Evolutionary conservation across 2,888 invertebrate species (phyloP).

Genomic region (Platycnemis pennipes): DNA sequence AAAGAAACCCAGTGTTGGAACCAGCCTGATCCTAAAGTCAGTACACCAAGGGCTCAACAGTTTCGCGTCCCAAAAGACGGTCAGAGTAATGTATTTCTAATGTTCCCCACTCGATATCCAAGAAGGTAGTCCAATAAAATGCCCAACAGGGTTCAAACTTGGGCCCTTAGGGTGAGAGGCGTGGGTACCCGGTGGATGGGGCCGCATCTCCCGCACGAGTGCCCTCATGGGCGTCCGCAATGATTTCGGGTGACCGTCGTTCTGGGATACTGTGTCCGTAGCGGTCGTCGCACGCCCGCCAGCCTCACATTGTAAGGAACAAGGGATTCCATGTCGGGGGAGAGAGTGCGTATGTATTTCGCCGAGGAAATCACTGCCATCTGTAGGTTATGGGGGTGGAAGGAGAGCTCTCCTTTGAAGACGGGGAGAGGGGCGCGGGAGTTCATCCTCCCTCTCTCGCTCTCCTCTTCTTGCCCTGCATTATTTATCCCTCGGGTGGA

Average conservation of each 20-base stretch:
- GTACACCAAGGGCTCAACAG: no score
- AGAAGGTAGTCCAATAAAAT: no score
- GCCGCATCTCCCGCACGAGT: not conserved
- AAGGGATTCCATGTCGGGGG: not conserved
- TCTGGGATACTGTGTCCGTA: no score
- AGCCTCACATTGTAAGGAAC: not conserved
- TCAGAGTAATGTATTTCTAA: no score
- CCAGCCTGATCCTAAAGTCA: no score
- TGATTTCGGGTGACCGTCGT: not conserved
- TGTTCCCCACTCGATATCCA: no score
- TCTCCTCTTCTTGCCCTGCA: conserved; percentile 34
- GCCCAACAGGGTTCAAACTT: no score
- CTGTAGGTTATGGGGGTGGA: not conserved
- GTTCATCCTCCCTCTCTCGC: conserved; percentile 2
- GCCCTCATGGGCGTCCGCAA: not conserved
- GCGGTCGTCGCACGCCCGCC: no score
- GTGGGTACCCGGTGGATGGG: no score
- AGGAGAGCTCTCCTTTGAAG: not conserved
- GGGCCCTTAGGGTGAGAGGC: no score
- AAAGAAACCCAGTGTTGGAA: no score
- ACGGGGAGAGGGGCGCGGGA: not conserved
- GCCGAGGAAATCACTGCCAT: conserved; percentile 21
- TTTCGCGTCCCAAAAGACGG: no score
- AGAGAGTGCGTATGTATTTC: conserved; percentile 1
- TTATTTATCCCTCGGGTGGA: conserved; percentile 57